These are phyloP conservation scores for Pheosia tremula DNA, from an alignment of 2,888 invertebrate species.

Conservation along the genomic window DNA sequence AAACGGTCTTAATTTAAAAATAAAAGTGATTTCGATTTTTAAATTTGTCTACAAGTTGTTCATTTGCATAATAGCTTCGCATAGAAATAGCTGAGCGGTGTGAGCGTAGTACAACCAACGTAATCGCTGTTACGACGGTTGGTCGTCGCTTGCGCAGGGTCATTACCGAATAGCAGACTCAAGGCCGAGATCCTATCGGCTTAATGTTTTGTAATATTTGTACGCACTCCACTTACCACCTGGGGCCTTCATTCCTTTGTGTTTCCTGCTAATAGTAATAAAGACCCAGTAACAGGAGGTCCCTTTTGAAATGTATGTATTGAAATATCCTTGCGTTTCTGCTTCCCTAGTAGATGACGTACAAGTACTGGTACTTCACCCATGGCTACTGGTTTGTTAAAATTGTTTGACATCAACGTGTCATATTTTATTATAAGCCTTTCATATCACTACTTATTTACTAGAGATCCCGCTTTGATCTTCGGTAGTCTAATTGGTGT, in stretches of 20 bases:
- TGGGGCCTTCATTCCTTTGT: conserved; percentile 35
- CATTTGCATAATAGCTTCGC: conserved; percentile 16
- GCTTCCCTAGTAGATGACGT: conserved; percentile 1
- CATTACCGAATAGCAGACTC: conserved; percentile 65
- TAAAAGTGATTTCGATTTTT: conserved; percentile 7
- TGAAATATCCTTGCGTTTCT: background rate
- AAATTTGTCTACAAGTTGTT: conserved; percentile 1
- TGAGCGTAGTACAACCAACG: conserved; percentile 29
- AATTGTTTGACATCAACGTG: background rate
- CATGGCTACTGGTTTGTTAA: background rate
- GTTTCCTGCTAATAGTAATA: conserved; percentile 17
- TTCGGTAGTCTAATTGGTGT: too few relatives aligned
- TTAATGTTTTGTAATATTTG: conserved; percentile 45
- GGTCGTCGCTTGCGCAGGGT: conserved; percentile 61
- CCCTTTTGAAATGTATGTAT: background rate
- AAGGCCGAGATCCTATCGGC: conserved; percentile 64
- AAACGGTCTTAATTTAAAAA: background rate
- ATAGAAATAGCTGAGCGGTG: conserved; percentile 21
- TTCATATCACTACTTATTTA: too few relatives aligned
- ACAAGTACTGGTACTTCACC: background rate
- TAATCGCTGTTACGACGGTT: conserved; percentile 55
- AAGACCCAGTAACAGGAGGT: conserved; percentile 1
- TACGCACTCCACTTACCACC: conserved; percentile 40
- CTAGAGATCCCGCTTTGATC: background rate
- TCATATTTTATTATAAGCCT: background rate